phyloP scores from a whole-genome alignment of 2,888 invertebrate genomes.

The Fragum whitleyi region DNA sequence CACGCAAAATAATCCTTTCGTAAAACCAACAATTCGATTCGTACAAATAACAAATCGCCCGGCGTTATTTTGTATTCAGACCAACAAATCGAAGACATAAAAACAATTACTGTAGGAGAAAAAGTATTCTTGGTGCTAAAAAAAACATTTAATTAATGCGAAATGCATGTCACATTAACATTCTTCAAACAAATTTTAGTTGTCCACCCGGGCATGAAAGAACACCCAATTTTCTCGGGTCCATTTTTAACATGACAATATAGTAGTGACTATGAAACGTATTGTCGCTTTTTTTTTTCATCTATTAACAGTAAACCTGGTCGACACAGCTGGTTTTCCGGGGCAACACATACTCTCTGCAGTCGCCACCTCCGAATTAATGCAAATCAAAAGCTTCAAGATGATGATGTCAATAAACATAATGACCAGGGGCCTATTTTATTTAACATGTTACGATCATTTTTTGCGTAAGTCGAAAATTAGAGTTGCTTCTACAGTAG shows the following conservation, averaged over 20 bases:
- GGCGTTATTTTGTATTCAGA: constrained; percentile 36
- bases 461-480: no score
- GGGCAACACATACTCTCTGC: constrained; percentile 37
- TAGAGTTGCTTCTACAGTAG: no score
- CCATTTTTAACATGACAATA: constrained; percentile 58
- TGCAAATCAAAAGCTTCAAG: constrained; percentile 31
- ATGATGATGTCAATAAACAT: constrained; percentile 27
- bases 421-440: no score
- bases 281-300: constrained; percentile 24
- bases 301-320: constrained; percentile 35
- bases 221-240: constrained; percentile 52
- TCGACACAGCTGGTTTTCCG: constrained; percentile 23
- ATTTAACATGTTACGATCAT: no score
- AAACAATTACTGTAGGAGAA: constrained; percentile 45
- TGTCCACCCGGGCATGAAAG: neutral
- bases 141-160: constrained; percentile 52
- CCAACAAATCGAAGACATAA: neutral
- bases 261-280: constrained; percentile 3
- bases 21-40: constrained; percentile 23
- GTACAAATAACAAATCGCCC: constrained; percentile 31
- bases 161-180: constrained; percentile 50
- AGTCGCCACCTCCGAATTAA: constrained; percentile 45
- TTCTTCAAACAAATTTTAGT: constrained; percentile 53
- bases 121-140: constrained; percentile 42
- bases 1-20: constrained; percentile 26